A percentile compares a stretch with the other conserved stretches of the same genome.
Conservation (phyloP, 1,140 invertebrate genomes). For the Drosophila elegans region DNA sequence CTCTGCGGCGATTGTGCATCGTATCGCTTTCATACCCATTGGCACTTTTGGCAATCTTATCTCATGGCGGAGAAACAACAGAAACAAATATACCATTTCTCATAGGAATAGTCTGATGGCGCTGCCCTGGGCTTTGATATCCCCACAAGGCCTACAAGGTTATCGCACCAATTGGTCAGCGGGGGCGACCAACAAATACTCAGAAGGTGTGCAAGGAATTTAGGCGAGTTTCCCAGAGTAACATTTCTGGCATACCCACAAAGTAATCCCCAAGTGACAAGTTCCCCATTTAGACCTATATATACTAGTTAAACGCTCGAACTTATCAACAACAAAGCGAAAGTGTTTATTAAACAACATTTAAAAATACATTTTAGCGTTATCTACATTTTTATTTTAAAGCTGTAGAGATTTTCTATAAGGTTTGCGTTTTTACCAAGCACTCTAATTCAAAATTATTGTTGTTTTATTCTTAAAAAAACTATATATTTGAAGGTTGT, state of each 20-base stretch:
- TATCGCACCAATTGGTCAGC: slow-evolving; percentile 33
- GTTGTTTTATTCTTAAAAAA: too few species aligned
- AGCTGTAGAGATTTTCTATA: too few species aligned
- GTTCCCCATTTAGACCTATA: background rate
- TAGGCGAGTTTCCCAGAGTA: background rate
- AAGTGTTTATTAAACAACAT: slow-evolving; percentile 5
- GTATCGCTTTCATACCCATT: slow-evolving; percentile 45
- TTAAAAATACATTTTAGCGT: slow-evolving; percentile 11
- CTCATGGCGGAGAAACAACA: slow-evolving; percentile 10
- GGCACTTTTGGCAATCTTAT: slow-evolving; percentile 55
- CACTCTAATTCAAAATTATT: too few species aligned
- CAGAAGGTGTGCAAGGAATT: slow-evolving; percentile 6
- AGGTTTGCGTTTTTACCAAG: too few species aligned
- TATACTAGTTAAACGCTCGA: slow-evolving; percentile 2
- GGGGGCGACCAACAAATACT: background rate
- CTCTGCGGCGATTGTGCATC: slow-evolving; percentile 40
- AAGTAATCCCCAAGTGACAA: slow-evolving; percentile 2
- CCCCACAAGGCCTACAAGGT: background rate
- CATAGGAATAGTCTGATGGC: background rate
- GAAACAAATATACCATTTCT: slow-evolving; percentile 22
- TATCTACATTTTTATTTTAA: background rate
- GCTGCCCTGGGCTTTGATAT: slow-evolving; percentile 9
- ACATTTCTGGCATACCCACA: slow-evolving; percentile 12
- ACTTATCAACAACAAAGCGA: background rate
- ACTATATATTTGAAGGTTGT: too few species aligned